phyloP scores from a whole-genome alignment of 2,113 vertebrate species.

The Oryzias woworae region DNA sequence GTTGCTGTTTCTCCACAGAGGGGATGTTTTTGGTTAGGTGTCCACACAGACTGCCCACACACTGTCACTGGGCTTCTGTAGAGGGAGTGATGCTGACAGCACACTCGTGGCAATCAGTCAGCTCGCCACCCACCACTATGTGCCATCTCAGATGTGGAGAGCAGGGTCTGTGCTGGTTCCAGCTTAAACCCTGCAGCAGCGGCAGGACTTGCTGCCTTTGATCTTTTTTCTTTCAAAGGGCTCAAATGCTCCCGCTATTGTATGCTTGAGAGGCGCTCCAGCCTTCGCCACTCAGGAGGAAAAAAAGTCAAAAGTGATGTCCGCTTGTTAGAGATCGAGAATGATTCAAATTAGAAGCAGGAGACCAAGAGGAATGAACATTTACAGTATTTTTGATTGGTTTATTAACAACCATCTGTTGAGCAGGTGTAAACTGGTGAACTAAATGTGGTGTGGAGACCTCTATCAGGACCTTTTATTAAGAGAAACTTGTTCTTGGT shows the following conservation, averaged over 20 bases:
- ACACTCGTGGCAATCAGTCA: slow-evolving; percentile 75
- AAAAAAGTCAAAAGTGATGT: slow-evolving; percentile 44
- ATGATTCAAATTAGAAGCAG: slow-evolving; percentile 41
- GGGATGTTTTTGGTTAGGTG: slow-evolving; percentile 35
- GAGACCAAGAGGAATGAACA: slow-evolving; percentile 40
- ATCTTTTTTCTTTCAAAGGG: slow-evolving; percentile 75
- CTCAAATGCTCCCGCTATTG: slow-evolving; percentile 69
- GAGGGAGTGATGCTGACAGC: slow-evolving; percentile 67
- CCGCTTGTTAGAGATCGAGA: slow-evolving; percentile 60
- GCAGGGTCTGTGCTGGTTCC: slow-evolving; percentile 51
- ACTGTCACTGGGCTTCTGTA: slow-evolving; percentile 56
- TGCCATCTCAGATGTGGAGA: slow-evolving; percentile 67
- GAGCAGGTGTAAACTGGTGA: slow-evolving; percentile 50
- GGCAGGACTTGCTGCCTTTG: slow-evolving; percentile 69
- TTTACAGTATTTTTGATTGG: slow-evolving; percentile 41
- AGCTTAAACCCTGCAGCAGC: slow-evolving; percentile 70
- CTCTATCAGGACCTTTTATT: slow-evolving; percentile 76
- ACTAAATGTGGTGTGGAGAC: slow-evolving; percentile 67
- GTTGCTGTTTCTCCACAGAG: slow-evolving; percentile 26
- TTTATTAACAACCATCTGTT: slow-evolving; percentile 62
- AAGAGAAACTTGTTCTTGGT: slow-evolving; percentile 77
- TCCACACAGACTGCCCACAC: slow-evolving; percentile 34
- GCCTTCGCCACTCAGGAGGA: slow-evolving; percentile 55
- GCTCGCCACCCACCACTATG: slow-evolving; percentile 78
- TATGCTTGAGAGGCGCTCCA: slow-evolving; percentile 69